These are phyloP conservation scores for Subanguina moxae DNA, from an alignment of 1,140 invertebrate species.

Conservation along the genomic window DNA sequence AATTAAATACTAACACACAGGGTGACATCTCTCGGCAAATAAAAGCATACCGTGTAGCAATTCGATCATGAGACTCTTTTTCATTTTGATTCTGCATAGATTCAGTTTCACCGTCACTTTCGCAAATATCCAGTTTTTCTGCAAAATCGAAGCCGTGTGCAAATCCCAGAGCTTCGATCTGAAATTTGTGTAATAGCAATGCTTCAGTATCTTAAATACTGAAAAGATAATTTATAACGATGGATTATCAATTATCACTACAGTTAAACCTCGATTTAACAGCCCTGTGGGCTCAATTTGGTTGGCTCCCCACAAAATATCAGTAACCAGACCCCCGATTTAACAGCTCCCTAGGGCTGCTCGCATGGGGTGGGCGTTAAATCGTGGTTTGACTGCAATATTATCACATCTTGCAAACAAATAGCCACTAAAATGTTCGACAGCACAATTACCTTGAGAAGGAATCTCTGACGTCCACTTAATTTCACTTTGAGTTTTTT, in stretches of 20 bases:
- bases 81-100: background rate
- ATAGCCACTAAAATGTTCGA: background rate
- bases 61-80: no score
- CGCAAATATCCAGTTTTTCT: no score
- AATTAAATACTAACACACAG: background rate
- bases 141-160: background rate
- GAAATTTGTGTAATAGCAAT: constrained; percentile 23
- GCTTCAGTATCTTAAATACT: no score
- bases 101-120: background rate
- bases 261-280: no score
- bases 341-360: no score
- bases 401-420: background rate
- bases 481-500: constrained; percentile 4
- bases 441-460: background rate
- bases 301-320: no score
- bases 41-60: background rate
- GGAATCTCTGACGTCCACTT: background rate
- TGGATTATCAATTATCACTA: no score
- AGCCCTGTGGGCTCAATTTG: no score
- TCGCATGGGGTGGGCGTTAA: no score
- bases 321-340: no score
- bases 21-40: constrained; percentile 1
- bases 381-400: no score
- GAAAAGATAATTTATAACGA: no score
- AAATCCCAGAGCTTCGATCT: constrained; percentile 23